A percentile compares a stretch with the other conserved stretches of the same genome.
Evolutionary conservation across 1,140 invertebrate species (phyloP).

Genomic region (Pseudomyrmex dendroicus): DNA sequence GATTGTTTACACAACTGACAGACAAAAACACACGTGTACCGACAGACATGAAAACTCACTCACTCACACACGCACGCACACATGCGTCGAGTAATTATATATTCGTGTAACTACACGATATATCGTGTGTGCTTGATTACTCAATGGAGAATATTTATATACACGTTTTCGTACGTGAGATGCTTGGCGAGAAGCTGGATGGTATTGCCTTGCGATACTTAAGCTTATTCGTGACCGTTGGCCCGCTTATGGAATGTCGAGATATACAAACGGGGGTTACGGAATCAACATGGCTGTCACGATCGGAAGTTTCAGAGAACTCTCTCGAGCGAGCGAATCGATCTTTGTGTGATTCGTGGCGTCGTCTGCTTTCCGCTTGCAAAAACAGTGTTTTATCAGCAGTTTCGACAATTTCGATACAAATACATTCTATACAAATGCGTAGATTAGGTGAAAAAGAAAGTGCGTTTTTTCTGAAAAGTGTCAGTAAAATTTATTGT

Average conservation of each 20-base stretch:
- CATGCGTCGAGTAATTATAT: conserved; percentile 34
- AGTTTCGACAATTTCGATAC: no score
- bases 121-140: conserved; percentile 35
- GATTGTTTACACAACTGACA: conserved; percentile 2
- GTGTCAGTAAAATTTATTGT: background rate
- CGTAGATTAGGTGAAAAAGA: no score
- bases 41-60: no score
- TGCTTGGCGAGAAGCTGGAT: background rate
- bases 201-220: conserved; percentile 26
- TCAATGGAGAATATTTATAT: conserved; percentile 65
- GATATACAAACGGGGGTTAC: conserved; percentile 17
- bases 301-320: conserved; percentile 13
- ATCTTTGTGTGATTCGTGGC: background rate
- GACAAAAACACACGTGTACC: no score
- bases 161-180: conserved; percentile 40
- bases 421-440: no score
- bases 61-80: background rate
- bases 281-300: conserved; percentile 5
- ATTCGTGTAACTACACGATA: conserved; percentile 12
- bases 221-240: conserved; percentile 13
- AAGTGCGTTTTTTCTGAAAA: background rate
- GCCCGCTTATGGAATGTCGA: conserved; percentile 29
- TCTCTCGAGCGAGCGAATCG: background rate
- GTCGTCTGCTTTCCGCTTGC: background rate
- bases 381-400: background rate